These are phyloP conservation scores for Tachina lurida DNA, from an alignment of 2,888 invertebrate species.

Conservation along the genomic window DNA sequence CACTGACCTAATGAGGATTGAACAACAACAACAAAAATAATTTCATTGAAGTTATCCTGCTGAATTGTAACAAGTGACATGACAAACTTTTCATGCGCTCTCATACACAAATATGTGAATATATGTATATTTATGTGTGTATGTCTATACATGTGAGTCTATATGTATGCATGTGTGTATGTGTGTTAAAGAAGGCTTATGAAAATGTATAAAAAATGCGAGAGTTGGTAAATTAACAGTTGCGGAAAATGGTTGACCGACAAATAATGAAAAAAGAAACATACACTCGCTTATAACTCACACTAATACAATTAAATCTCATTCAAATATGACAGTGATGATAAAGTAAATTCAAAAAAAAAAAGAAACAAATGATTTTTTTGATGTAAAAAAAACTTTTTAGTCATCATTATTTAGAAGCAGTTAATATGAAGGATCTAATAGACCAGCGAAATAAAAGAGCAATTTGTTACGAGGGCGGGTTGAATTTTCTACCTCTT, in stretches of 20 bases:
- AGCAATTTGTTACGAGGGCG: too few species aligned
- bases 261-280: conserved; percentile 69
- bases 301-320: background rate
- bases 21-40: too few species aligned
- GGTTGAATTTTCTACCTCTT: too few species aligned
- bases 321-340: conserved; percentile 20
- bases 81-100: background rate
- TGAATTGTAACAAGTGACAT: background rate
- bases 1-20: background rate
- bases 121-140: too few species aligned
- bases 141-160: too few species aligned
- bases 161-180: too few species aligned
- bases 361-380: too few species aligned
- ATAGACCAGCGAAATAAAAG: too few species aligned
- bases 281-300: conserved; percentile 2
- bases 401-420: too few species aligned
- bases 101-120: background rate
- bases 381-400: too few species aligned
- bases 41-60: background rate
- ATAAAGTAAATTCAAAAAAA: background rate
- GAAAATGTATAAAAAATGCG: conserved; percentile 52
- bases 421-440: too few species aligned
- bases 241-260: conserved; percentile 75
- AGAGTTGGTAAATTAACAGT: conserved; percentile 75
- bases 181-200: conserved; percentile 8